Conservation (phyloP, 1,140 invertebrate genomes). For the Streblospio benedicti region DNA sequence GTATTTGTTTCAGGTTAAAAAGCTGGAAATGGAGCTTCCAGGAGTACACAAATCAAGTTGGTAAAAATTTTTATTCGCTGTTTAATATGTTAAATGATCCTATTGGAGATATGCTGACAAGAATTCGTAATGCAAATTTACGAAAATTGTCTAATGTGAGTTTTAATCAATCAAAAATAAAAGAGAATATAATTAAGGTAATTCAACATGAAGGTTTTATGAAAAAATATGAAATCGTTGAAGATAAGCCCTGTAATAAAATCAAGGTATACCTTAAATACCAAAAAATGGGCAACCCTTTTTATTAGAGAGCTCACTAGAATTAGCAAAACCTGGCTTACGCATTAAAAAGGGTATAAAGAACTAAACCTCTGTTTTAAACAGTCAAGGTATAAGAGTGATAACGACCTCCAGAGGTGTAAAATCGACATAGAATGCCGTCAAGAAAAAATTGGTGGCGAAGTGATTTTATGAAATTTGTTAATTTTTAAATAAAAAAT, state of each 20-base stretch:
- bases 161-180: neutral
- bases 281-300: slow-evolving; percentile 6
- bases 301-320: neutral
- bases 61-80: neutral
- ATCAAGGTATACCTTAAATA: slow-evolving; percentile 18
- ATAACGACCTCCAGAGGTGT: slow-evolving; percentile 17
- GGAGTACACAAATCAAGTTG: slow-evolving; percentile 15
- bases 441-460: slow-evolving; percentile 7
- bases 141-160: no score
- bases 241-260: slow-evolving; percentile 14
- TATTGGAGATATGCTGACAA: no score
- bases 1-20: slow-evolving; percentile 8
- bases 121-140: no score
- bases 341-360: slow-evolving; percentile 11
- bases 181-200: neutral
- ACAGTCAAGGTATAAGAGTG: slow-evolving; percentile 16
- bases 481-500: slow-evolving; percentile 6
- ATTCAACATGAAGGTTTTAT: neutral
- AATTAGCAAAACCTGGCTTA: slow-evolving; percentile 16
- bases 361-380: slow-evolving; percentile 10
- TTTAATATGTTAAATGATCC: neutral
- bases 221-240: neutral
- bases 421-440: slow-evolving; percentile 13
- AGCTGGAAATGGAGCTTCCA: slow-evolving; percentile 9
- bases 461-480: slow-evolving; percentile 13